Base-by-base conservation (phyloP, 2,113 vertebrate species). In the Zingel zingel region DNA sequence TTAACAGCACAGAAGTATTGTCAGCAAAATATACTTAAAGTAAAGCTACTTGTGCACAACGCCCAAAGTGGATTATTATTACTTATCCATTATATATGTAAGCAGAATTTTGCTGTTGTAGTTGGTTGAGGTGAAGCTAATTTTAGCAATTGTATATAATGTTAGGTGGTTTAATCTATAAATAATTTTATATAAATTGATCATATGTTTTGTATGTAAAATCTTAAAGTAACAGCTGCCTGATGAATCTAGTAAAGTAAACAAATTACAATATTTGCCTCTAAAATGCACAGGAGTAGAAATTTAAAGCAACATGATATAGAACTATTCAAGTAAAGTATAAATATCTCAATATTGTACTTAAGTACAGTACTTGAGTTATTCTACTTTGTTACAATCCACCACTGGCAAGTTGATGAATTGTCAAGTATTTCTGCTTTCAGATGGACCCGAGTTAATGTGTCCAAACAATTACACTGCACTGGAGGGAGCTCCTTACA, bases 401-500 rank as follows among this genome's bases (percentile, higher is more conserved):
- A 61, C 30, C 2, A 6, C 43, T 45, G 50, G 2, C 50, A 12
- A 54, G 13, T 23, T 30, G 13, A 25, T 27, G 25, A 27, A 27
- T 16, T 58, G 13, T 16, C 2, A 27, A 36, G 15, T 69, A 3
- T 68, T 65, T 74, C 48, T 76, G 27, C 13, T 81, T 67, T 39
- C 74, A 93, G 92, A 89, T 12, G 84, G 79, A 65, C 90, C 91
- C 72, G 64, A 88, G 63, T 0, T 89, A 16, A 57, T 0, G 0
- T 94, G 93, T 77, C 69, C 77, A 4, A 9, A 0, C 25, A 63
- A 1, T 13, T 89, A 82, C 56, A 82, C 47, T 9, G 71, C 21
- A 3, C 9, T 57, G 25, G 92, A 94, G 23, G 0, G 25, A 21
- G 1, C 58, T 57, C 23, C 16, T 76, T 18, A 73, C 76, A 78